phyloP scores from a whole-genome alignment of 2,888 invertebrate genomes.

The Mantis religiosa region DNA sequence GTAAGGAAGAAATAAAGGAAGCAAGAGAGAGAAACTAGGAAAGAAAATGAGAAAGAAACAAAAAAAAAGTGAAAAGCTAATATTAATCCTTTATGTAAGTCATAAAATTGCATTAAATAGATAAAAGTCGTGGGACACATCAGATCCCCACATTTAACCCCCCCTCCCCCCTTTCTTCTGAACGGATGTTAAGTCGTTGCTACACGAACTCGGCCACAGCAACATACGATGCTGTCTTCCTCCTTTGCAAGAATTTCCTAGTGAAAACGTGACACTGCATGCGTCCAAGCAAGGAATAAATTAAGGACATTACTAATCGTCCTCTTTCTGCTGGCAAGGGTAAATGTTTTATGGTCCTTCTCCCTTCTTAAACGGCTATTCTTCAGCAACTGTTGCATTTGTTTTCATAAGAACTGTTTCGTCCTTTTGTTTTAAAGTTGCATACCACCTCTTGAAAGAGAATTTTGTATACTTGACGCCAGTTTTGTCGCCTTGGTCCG shows the following conservation, averaged over 20 bases:
- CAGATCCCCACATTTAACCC: too few species aligned
- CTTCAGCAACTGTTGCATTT: not conserved
- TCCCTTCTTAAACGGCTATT: not conserved
- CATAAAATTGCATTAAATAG: too few species aligned
- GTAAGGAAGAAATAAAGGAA: too few species aligned
- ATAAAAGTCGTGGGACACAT: too few species aligned
- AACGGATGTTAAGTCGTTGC: not conserved
- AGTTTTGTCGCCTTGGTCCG: too few species aligned
- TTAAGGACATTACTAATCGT: not conserved
- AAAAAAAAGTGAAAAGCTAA: too few species aligned
- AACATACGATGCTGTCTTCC: not conserved
- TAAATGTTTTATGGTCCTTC: not conserved
- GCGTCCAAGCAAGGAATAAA: constrained; percentile 2
- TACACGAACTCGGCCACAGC: not conserved
- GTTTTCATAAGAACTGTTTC: not conserved
- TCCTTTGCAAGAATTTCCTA: not conserved
- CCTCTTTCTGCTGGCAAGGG: not conserved
- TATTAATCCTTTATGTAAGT: too few species aligned
- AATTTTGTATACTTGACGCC: too few species aligned
- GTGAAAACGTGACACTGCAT: constrained; percentile 5
- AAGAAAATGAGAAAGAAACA: too few species aligned
- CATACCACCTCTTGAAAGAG: too few species aligned
- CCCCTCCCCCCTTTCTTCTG: not conserved
- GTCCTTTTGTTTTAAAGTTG: not conserved
- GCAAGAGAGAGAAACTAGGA: too few species aligned